Evolutionary conservation across 2,797 vertebrate species (phyloP).

Genomic region (Loriculus beryllinus): DNA sequence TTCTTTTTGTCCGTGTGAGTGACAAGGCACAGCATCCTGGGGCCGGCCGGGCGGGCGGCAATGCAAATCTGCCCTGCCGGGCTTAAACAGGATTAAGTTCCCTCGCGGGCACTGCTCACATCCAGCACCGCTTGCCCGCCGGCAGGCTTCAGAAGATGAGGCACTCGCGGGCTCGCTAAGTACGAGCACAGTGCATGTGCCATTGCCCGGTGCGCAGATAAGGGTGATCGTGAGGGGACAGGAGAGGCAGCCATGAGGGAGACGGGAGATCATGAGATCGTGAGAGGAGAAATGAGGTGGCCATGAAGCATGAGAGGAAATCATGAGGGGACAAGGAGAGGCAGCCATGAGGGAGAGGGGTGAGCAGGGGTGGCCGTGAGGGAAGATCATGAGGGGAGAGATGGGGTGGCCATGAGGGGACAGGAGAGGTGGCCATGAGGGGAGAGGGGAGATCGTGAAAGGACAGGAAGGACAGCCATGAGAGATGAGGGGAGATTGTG

Average conservation of each 20-base stretch:
- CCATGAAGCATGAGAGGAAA: no score
- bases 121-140: neutral
- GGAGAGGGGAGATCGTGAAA: neutral
- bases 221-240: neutral
- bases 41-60: neutral
- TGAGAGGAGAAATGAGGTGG: no score
- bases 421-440: no score
- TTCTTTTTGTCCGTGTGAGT: neutral
- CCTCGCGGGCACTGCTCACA: neutral
- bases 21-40: neutral
- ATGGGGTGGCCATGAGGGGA: no score
- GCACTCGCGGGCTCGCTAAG: neutral
- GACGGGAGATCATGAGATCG: no score
- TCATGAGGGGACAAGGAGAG: no score
- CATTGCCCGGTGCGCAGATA: neutral
- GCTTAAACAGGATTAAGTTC: conserved; percentile 21
- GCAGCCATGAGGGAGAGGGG: neutral
- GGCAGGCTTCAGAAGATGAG: conserved; percentile 15
- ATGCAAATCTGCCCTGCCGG: neutral
- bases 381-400: no score
- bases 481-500: no score
- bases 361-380: no score
- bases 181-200: neutral
- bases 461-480: no score
- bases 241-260: neutral